Conservation (phyloP, 2,113 vertebrate genomes). For the Isichthys henryi region DNA sequence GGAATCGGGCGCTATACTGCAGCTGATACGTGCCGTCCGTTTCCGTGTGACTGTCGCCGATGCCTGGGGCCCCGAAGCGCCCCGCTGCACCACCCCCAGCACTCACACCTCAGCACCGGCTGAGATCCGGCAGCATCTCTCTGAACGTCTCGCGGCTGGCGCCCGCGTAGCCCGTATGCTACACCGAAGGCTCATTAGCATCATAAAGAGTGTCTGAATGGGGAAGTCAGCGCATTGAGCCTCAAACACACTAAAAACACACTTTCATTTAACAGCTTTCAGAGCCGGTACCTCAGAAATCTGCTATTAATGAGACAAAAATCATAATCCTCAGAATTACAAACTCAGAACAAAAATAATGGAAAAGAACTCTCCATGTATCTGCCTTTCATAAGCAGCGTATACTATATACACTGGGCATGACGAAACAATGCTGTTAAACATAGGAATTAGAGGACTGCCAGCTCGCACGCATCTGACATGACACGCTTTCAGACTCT, state of each 20-base stretch:
- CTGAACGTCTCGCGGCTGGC: constrained; percentile 43
- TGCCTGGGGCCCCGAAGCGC: not conserved
- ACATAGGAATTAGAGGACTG: not conserved
- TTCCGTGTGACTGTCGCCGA: not conserved
- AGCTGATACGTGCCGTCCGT: not conserved
- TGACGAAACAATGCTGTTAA: not conserved
- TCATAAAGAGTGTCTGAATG: constrained; percentile 63
- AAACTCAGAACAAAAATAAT: not conserved
- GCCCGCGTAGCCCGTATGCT: constrained; percentile 51
- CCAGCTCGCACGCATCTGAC: not conserved
- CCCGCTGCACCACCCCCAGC: not conserved
- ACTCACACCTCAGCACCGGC: not conserved
- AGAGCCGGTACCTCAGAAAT: constrained; percentile 50
- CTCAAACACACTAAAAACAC: constrained; percentile 52
- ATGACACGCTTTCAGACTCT: not conserved
- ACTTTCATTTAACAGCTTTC: constrained; percentile 53
- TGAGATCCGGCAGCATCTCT: not conserved
- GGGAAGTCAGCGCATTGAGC: constrained; percentile 57
- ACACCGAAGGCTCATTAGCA: constrained; percentile 69
- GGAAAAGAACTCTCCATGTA: not conserved
- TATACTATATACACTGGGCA: not conserved
- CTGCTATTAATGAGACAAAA: not conserved
- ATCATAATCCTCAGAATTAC: constrained; percentile 16
- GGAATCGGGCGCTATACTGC: not conserved
- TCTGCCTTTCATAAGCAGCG: not conserved